Evolutionary conservation across 2,113 vertebrate species (phyloP).

Genomic region (Eublepharis macularius): DNA sequence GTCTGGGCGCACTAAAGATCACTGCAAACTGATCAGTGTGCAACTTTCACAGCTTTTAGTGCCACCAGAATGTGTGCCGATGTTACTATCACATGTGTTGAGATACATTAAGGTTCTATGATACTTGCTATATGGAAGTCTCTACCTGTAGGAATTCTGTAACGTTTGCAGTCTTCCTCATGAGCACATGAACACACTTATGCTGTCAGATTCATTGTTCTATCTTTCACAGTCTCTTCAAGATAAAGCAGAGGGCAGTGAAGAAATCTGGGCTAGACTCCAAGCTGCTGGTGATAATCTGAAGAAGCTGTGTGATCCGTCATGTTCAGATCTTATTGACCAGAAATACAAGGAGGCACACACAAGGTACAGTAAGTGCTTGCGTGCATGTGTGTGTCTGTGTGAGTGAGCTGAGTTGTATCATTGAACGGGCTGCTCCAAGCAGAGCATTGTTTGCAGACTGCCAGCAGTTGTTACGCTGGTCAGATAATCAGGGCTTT

Average conservation of each 20-base stretch:
- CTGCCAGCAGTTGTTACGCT: not conserved
- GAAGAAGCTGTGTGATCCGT: slow-evolving; percentile 68
- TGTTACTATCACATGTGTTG: not conserved
- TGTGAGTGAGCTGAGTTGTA: no score
- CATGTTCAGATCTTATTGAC: slow-evolving; percentile 71
- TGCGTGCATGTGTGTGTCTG: no score
- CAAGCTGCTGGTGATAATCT: slow-evolving; percentile 65
- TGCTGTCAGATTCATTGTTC: no score
- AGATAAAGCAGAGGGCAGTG: slow-evolving; percentile 72
- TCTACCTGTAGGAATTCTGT: no score
- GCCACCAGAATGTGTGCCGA: not conserved
- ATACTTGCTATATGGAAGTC: no score
- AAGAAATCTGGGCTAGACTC: slow-evolving; percentile 77
- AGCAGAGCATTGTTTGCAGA: not conserved
- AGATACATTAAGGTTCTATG: no score
- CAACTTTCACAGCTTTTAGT: not conserved
- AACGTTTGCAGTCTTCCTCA: no score
- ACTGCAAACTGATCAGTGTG: not conserved
- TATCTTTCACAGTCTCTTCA: slow-evolving; percentile 79
- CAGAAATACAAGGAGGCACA: slow-evolving; percentile 66
- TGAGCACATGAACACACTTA: no score
- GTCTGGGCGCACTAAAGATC: not conserved
- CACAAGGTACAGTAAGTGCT: slow-evolving; percentile 68
- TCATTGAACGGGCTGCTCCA: not conserved
- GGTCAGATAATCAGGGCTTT: no score